These are phyloP conservation scores for Gibbula magus DNA, from an alignment of 2,888 invertebrate genomes.

Conservation along the genomic window DNA sequence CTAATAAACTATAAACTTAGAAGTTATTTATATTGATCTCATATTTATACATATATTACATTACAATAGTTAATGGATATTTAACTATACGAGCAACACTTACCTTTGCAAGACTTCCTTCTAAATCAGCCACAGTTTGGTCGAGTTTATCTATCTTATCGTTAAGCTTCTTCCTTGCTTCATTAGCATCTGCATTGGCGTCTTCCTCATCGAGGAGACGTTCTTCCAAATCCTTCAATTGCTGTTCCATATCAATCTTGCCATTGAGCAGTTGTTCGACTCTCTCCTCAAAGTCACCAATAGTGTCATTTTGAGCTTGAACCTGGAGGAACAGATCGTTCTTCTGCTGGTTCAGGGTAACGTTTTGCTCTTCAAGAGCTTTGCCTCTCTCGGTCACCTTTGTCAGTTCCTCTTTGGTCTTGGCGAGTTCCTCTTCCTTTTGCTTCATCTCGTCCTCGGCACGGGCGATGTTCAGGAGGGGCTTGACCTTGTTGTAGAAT, in stretches of 20 bases:
- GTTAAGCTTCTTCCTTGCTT: slow-evolving; percentile 97
- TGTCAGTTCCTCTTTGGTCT: slow-evolving; percentile 94
- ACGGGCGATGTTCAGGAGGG: slow-evolving; percentile 98
- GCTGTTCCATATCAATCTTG: slow-evolving; percentile 96
- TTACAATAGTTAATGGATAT: too few relatives aligned
- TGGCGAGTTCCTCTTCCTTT: slow-evolving; percentile 95
- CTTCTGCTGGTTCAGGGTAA: slow-evolving; percentile 95
- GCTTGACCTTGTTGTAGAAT: slow-evolving; percentile 86
- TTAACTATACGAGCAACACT: slow-evolving; percentile 27
- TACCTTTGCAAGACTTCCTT: slow-evolving; percentile 82
- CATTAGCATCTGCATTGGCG: slow-evolving; percentile 94
- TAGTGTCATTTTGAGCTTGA: slow-evolving; percentile 90
- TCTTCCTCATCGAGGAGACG: slow-evolving; percentile 98
- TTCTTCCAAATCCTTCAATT: slow-evolving; percentile 96
- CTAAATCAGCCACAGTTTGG: slow-evolving; percentile 98
- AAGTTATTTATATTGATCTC: too few relatives aligned
- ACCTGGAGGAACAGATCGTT: slow-evolving; percentile 89
- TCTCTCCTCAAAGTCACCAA: slow-evolving; percentile 94
- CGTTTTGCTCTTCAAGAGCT: slow-evolving; percentile 95
- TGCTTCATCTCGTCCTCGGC: slow-evolving; percentile 99
- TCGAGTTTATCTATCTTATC: slow-evolving; percentile 95
- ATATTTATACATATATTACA: slow-evolving; percentile 26
- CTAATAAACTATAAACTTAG: too few relatives aligned
- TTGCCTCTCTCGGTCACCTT: slow-evolving; percentile 97
- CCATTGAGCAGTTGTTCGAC: slow-evolving; percentile 94